Conservation (phyloP, 2,113 vertebrate species). For the Platysternon megacephalum region DNA sequence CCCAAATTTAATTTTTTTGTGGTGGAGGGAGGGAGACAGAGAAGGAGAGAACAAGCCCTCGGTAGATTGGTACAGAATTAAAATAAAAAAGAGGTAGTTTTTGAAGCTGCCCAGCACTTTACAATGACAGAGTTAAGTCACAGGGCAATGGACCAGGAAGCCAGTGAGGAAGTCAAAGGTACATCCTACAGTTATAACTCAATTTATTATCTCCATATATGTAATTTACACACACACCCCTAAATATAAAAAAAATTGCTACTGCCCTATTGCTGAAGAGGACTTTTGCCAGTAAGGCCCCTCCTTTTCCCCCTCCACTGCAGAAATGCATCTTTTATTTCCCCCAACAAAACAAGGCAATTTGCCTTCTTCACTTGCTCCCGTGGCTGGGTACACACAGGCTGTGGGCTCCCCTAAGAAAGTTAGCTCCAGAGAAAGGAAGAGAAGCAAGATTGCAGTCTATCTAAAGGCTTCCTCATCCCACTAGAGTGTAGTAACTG, state of each 20-base stretch:
- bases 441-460: not conserved
- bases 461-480: not conserved
- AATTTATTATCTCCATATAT: not conserved
- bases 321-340: too few species aligned
- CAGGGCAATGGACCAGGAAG: not conserved
- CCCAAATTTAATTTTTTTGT: not conserved
- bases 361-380: not conserved
- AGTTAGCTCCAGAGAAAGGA: not conserved
- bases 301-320: not conserved
- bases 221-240: not conserved
- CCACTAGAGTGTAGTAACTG: not conserved
- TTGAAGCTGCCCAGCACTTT: not conserved
- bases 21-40: not conserved
- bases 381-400: not conserved
- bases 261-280: not conserved
- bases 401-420: not conserved
- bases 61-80: not conserved
- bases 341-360: not conserved
- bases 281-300: not conserved
- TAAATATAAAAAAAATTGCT: not conserved
- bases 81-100: not conserved
- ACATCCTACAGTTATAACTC: not conserved
- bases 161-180: not conserved
- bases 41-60: not conserved
- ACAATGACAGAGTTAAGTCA: not conserved